Evolutionary conservation across 2,888 invertebrate genomes (phyloP).

Genomic region (Orchestes rusci): DNA sequence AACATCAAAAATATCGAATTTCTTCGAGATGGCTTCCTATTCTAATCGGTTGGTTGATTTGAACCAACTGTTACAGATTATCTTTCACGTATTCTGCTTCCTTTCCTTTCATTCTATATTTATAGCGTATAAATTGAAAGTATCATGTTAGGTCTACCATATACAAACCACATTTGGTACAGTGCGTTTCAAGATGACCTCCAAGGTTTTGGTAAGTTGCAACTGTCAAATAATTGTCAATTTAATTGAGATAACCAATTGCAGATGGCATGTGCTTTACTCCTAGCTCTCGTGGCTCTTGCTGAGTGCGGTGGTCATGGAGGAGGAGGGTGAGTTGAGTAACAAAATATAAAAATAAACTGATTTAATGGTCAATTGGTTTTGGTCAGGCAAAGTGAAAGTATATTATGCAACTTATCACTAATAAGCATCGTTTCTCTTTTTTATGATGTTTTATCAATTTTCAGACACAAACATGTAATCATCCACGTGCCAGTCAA

Average conservation of each 20-base stretch:
- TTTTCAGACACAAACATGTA: constrained; percentile 55
- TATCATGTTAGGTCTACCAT: constrained; percentile 11
- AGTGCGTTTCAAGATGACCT: constrained; percentile 18
- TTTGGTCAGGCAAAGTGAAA: too few species aligned
- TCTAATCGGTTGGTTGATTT: too few species aligned
- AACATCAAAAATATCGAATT: too few species aligned
- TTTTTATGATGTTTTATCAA: too few species aligned
- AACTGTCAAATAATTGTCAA: too few species aligned
- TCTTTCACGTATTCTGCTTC: constrained; percentile 6
- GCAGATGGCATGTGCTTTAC: constrained; percentile 37
- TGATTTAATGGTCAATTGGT: too few species aligned
- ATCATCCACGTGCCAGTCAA: constrained; percentile 73
- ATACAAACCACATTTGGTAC: constrained; percentile 18
- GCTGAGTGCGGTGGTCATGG: constrained; percentile 42
- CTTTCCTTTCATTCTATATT: constrained; percentile 24
- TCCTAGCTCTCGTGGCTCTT: constrained; percentile 42
- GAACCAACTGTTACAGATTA: constrained; percentile 3
- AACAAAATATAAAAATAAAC: too few species aligned
- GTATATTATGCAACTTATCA: too few species aligned
- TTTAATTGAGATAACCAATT: constrained; percentile 18
- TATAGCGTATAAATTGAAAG: constrained; percentile 24
- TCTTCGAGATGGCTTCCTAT: too few species aligned
- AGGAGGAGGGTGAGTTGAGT: constrained; percentile 43
- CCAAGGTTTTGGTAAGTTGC: constrained; percentile 18
- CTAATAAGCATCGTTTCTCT: too few species aligned